Conservation (phyloP, 2,797 vertebrate species). For the Falco concolor region DNA sequence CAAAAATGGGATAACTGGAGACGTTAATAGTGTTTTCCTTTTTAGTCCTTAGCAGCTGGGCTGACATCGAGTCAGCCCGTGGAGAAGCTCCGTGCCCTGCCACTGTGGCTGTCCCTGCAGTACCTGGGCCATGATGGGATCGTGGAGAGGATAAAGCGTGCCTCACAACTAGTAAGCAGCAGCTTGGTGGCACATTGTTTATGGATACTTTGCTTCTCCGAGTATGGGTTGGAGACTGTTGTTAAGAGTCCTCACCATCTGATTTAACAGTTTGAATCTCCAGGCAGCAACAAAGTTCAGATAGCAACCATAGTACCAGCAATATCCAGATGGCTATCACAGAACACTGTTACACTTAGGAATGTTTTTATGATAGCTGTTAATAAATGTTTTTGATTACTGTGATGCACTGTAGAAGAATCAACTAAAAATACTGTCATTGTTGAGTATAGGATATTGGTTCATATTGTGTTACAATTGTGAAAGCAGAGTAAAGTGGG, state of each 20-base stretch:
- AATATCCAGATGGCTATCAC: not conserved
- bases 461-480: not conserved
- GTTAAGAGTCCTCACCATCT: not conserved
- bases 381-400: not conserved
- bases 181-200: not conserved
- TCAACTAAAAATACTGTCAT: not conserved
- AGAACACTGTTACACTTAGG: not conserved
- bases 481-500: not conserved
- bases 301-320: not conserved
- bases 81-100: conserved; percentile 90
- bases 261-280: not conserved
- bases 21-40: not conserved
- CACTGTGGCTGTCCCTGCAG: conserved; percentile 94
- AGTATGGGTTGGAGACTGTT: not conserved
- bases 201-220: not conserved
- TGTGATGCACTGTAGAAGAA: not conserved
- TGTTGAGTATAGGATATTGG: not conserved
- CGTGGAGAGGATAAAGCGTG: conserved; percentile 86
- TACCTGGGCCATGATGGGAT: conserved; percentile 90
- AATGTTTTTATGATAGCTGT: not conserved
- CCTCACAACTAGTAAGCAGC: conserved; percentile 82
- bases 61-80: conserved; percentile 89
- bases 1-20: not conserved
- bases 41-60: conserved; percentile 88
- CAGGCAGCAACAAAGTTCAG: not conserved